Evolutionary conservation across 2,888 invertebrate genomes (phyloP).

Genomic region (Pyrocoelia pectoralis): DNA sequence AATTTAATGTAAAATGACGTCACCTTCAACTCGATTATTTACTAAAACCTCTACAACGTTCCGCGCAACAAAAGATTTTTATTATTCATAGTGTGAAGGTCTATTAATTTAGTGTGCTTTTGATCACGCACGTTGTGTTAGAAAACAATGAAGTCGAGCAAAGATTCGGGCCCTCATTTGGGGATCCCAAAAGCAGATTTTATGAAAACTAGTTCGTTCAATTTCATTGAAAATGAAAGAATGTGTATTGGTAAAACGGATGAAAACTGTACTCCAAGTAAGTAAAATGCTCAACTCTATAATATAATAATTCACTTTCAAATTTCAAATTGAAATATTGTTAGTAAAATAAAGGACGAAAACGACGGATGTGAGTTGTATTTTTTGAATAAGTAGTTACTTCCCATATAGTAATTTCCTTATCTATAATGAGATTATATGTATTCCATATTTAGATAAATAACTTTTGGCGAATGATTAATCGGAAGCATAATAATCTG

Average conservation of each 20-base stretch:
- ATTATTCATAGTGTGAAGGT: conserved; percentile 19
- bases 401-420: too few relatives aligned
- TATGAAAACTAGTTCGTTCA: conserved; percentile 47
- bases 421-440: too few relatives aligned
- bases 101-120: conserved; percentile 9
- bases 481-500: too few relatives aligned
- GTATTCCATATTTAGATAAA: too few relatives aligned
- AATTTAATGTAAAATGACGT: conserved; percentile 35
- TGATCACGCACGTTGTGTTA: too few relatives aligned
- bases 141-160: conserved; percentile 7
- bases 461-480: too few relatives aligned
- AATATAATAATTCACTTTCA: too few relatives aligned
- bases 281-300: too few relatives aligned
- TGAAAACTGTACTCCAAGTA: neutral
- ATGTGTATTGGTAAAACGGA: conserved; percentile 33
- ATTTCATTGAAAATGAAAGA: conserved; percentile 50
- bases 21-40: conserved; percentile 18
- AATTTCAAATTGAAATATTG: too few relatives aligned
- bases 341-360: too few relatives aligned
- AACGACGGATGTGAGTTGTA: too few relatives aligned
- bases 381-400: too few relatives aligned
- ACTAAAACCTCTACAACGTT: neutral
- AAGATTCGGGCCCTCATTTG: conserved; percentile 1
- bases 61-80: conserved; percentile 21
- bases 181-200: conserved; percentile 43